Base-by-base conservation (phyloP, 2,797 vertebrate species). In the Ceryle rudis region DNA sequence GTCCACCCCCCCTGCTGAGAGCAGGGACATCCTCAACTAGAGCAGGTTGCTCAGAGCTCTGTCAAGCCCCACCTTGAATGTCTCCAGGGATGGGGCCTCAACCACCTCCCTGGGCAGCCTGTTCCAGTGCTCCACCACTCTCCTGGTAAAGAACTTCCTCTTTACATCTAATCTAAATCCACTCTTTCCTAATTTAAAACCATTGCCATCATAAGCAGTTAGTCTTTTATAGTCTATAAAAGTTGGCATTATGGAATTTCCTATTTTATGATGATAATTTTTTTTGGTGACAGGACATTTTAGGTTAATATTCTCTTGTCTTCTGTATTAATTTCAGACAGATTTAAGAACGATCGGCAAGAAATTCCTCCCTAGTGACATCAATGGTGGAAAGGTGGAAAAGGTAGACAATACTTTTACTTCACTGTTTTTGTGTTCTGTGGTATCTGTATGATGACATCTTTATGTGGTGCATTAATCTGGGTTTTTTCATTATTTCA, bases 321-420 rank as follows among this genome's bases (percentile, higher is more conserved):
- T 96, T 95, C 58, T 79, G 37, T 97, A 79, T 97, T 94, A 69
- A 98, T 98, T 98, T 95, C 98, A 99, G 99, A 99, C 97, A 98
- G 99, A 99, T 98, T 98, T 99, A 96, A 99, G 99, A 98, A 98
- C 99, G 57, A 98, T 99, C 96, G 99, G 99, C 87, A 99, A 98
- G 96, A 99, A 99, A 93, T 98, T 98, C 92, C 98, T 99, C 29
- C 99, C 99, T 26, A 97, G 98, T 91, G 99, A 99, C 95, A 99
- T 99, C 97, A 99, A 99, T 96, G 99, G 99, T 96, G 99, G 99
- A 97, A 98, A 99, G 96, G 98, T 99, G 91, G 99, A 99, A 96
- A 99, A 99, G 99, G 99, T 99, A 98, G 98, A 91, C 42, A 41
- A 15, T 61, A 8, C 49, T 94, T 72, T 72, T 82, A n/a, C 44